Conservation (phyloP, 2,888 invertebrate species). For the Rhingia rostrata region DNA sequence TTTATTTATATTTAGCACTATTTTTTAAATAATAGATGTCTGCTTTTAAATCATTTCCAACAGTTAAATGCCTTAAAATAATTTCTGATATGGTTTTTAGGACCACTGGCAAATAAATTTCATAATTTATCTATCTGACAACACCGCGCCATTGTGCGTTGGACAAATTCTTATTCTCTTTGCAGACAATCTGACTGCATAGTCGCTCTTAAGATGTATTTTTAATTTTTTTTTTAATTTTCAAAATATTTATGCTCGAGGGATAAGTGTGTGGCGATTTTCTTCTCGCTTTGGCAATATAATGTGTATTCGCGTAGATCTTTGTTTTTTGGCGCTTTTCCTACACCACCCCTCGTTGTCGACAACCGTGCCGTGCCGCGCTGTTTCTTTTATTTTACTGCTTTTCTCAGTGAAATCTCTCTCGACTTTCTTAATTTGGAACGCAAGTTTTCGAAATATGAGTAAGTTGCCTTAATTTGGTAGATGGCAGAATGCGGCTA, state of each 20-base stretch:
- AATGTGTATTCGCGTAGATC: conserved; percentile 1
- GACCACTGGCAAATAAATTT: no score
- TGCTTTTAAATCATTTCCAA: no score
- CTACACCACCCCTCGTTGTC: not conserved
- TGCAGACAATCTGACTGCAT: conserved; percentile 20
- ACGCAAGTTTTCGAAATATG: conserved; percentile 86
- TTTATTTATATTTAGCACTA: no score
- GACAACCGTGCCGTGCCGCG: not conserved
- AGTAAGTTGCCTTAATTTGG: conserved; percentile 88
- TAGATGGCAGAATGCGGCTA: conserved; percentile 79
- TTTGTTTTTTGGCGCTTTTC: conserved; percentile 35
- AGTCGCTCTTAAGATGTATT: conserved; percentile 1
- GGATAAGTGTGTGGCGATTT: conserved; percentile 30
- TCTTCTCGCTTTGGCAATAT: conserved; percentile 51
- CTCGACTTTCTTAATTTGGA: conserved; percentile 86
- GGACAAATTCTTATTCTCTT: conserved; percentile 5
- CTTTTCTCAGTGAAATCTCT: conserved; percentile 23
- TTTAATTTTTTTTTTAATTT: not conserved
- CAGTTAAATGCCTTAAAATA: no score
- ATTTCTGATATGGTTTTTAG: no score
- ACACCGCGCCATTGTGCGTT: not conserved
- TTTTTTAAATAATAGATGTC: no score
- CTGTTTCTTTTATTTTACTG: conserved; percentile 7
- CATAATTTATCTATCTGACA: not conserved
- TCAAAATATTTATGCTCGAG: conserved; percentile 19